A percentile compares a stretch with the other conserved stretches of the same genome.
Conservation (phyloP, 2,113 vertebrate species). For the Jacana jacana region DNA sequence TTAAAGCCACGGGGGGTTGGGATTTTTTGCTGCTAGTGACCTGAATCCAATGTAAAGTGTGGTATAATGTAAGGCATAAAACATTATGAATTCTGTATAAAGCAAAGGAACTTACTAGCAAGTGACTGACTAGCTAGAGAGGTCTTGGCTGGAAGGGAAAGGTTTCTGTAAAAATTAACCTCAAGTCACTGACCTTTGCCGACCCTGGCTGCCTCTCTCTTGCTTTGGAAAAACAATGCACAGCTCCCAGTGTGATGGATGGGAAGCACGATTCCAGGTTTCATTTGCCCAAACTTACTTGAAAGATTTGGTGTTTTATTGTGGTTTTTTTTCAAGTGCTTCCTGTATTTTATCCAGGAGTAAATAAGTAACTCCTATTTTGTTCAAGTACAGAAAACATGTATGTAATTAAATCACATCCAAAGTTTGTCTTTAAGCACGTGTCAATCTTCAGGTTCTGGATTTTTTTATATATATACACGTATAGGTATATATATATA, state of each 20-base stretch:
- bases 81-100: background rate
- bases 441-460: background rate
- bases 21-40: background rate
- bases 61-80: background rate
- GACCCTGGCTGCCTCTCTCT: background rate
- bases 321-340: background rate
- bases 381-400: background rate
- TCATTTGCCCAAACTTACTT: background rate
- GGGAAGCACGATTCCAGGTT: background rate
- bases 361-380: background rate
- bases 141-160: background rate
- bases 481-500: no score
- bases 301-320: background rate
- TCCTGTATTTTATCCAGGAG: background rate
- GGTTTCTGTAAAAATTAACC: slow-evolving; percentile 19
- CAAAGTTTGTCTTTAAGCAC: background rate
- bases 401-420: background rate
- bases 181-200: background rate
- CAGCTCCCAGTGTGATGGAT: background rate
- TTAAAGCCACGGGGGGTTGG: background rate
- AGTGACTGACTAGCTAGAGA: background rate
- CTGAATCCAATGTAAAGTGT: background rate
- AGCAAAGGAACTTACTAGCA: background rate
- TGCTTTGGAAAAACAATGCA: background rate
- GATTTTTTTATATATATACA: background rate